A percentile compares a stretch with the other conserved stretches of the same genome.
Evolutionary conservation across 2,113 vertebrate species (phyloP).

Genomic region (Nematolebias whitei): DNA sequence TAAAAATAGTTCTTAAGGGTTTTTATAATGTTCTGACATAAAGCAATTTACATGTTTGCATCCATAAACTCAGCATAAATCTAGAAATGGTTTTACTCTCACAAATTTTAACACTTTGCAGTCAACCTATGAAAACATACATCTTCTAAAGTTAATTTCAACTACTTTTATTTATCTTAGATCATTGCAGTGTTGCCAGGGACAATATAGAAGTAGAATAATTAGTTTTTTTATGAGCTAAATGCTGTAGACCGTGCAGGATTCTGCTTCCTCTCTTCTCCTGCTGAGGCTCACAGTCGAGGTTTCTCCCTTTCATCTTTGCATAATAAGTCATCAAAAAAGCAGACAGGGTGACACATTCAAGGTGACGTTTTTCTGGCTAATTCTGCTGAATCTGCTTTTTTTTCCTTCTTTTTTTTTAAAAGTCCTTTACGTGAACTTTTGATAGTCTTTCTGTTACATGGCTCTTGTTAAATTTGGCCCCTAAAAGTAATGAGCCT

Average conservation of each 20-base stretch:
- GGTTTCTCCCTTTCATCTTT: constrained; percentile 24
- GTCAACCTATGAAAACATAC: not conserved
- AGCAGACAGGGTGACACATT: constrained; percentile 22
- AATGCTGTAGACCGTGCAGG: not conserved
- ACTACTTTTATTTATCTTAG: not conserved
- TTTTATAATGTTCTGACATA: no score
- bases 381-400: constrained; percentile 35
- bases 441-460: constrained; percentile 16
- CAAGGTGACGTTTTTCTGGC: not conserved
- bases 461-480: constrained; percentile 9
- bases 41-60: not conserved
- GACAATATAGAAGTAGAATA: no score
- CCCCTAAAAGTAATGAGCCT: constrained; percentile 18
- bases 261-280: constrained; percentile 6
- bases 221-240: not conserved
- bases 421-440: constrained; percentile 31
- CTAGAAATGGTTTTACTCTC: not conserved
- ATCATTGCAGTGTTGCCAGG: not conserved
- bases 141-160: not conserved
- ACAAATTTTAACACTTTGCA: not conserved
- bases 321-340: constrained; percentile 48
- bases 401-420: constrained; percentile 25
- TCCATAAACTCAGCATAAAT: not conserved
- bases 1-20: no score
- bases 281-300: not conserved